A percentile compares a stretch with the other conserved stretches of the same genome.
Conservation (phyloP, 2,888 invertebrate genomes). For the Tetragnatha montana region DNA sequence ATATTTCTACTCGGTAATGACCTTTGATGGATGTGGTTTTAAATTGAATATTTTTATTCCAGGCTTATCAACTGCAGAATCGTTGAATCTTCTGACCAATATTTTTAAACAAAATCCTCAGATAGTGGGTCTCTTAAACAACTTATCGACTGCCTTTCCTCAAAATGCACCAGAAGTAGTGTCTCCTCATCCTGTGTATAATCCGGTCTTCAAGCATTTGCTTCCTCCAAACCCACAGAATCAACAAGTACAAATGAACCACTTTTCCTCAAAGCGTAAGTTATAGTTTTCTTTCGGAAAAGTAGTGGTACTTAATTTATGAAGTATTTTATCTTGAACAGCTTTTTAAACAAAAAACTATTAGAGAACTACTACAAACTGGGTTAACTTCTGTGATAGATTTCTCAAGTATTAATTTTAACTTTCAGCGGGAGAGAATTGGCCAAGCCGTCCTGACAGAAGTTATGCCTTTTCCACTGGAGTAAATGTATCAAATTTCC, state of each 20-base stretch:
- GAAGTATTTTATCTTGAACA: no score
- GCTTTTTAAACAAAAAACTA: no score
- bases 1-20: no score
- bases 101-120: slow-evolving; percentile 64
- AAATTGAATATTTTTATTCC: neutral
- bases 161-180: slow-evolving; percentile 1
- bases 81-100: slow-evolving; percentile 47
- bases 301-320: no score
- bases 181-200: neutral
- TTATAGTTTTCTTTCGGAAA: no score
- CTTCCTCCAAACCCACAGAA: neutral
- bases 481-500: slow-evolving; percentile 8
- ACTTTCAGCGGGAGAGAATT: slow-evolving; percentile 48
- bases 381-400: no score
- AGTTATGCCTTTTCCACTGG: slow-evolving; percentile 35
- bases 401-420: neutral
- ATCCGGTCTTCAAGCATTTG: slow-evolving; percentile 13
- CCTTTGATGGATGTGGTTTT: neutral
- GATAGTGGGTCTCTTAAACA: slow-evolving; percentile 55
- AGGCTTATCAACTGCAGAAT: slow-evolving; percentile 53
- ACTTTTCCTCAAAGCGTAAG: slow-evolving; percentile 46
- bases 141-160: slow-evolving; percentile 34
- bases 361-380: no score
- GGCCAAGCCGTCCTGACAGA: slow-evolving; percentile 41
- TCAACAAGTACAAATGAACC: slow-evolving; percentile 18